Evolutionary conservation across 2,797 vertebrate genomes (phyloP).

Genomic region (Urocyon cinereoargenteus): DNA sequence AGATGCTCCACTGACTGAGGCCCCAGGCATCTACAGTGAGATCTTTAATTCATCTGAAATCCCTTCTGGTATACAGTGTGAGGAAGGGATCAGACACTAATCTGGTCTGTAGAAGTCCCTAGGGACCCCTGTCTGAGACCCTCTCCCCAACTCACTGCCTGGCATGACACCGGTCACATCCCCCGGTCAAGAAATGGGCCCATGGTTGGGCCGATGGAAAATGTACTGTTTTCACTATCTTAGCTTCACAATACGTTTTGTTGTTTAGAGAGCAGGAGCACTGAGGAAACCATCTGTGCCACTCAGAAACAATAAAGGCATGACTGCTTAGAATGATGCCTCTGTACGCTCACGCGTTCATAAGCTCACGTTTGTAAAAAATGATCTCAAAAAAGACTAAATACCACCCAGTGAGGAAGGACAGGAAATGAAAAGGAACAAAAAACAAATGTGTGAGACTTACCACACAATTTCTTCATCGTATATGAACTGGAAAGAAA

Average conservation of each 20-base stretch:
- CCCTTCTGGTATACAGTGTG: neutral
- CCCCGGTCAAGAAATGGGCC: neutral
- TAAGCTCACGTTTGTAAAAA: neutral
- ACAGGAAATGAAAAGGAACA: neutral
- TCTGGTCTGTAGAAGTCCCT: neutral
- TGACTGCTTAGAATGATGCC: neutral
- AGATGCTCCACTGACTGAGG: neutral
- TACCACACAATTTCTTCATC: conserved; percentile 92
- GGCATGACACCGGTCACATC: neutral
- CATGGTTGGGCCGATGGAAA: neutral
- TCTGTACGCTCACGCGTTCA: neutral
- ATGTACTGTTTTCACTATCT: neutral
- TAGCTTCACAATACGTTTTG: neutral
- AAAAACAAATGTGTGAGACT: conserved; percentile 78
- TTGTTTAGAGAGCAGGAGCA: neutral
- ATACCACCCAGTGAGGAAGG: neutral
- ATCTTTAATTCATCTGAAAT: neutral
- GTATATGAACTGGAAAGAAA: conserved; percentile 90
- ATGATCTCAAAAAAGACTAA: neutral
- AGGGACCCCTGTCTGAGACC: neutral
- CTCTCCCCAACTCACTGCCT: neutral
- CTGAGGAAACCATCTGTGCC: neutral
- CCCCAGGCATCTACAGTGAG: neutral
- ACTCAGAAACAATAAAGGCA: neutral
- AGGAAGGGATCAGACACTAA: neutral